A percentile compares a stretch with the other conserved stretches of the same genome.
Conservation (phyloP, 2,113 vertebrate species). For the Psilopogon haemacephalus region DNA sequence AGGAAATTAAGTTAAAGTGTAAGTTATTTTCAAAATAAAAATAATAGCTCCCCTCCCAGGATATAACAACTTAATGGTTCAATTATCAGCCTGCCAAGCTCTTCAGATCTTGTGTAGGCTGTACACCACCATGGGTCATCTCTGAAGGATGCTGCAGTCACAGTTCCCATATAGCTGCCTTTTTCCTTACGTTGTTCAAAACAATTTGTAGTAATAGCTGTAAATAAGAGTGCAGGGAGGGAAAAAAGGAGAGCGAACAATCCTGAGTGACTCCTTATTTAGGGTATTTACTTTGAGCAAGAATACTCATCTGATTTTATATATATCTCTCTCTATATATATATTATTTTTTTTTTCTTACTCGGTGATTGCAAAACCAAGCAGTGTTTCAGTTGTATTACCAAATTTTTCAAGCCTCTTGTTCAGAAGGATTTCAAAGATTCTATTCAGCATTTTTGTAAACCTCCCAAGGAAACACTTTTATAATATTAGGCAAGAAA, state of each 20-base stretch:
- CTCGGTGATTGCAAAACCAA: neutral
- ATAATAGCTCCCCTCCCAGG: neutral
- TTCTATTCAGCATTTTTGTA: neutral
- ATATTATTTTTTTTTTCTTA: too few species aligned
- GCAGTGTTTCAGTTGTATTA: neutral
- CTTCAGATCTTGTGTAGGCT: neutral
- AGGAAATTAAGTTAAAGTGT: conserved; percentile 17
- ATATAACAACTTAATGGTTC: neutral
- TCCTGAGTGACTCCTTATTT: neutral
- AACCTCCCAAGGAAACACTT: neutral
- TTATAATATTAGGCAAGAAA: neutral
- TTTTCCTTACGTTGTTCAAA: neutral
- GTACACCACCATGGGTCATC: accelerated
- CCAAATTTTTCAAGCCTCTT: neutral
- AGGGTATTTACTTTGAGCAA: neutral
- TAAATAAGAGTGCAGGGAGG: neutral
- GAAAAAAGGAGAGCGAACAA: neutral
- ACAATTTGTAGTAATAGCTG: neutral
- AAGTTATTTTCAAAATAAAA: neutral
- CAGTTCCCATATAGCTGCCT: neutral
- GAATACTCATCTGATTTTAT: neutral
- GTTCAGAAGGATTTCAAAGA: neutral
- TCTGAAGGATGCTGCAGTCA: neutral
- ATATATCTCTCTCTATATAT: too few species aligned
- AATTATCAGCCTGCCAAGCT: neutral